A percentile compares a stretch with the other conserved stretches of the same genome.
Evolutionary conservation across 2,797 vertebrate species (phyloP).

Genomic region (Phoeniculus purpureus): DNA sequence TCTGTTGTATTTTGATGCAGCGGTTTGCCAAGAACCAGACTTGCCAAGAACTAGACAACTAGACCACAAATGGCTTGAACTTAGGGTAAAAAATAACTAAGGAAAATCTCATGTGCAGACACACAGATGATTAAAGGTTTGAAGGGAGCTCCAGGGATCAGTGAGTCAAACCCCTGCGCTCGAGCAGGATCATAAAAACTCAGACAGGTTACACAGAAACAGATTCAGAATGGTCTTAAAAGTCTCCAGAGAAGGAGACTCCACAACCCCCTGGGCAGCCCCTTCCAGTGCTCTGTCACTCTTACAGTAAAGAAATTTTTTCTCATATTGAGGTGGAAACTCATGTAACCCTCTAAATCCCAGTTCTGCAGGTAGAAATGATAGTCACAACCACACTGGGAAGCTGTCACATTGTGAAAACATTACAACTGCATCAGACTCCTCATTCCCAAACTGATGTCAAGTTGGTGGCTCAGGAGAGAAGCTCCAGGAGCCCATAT

Average conservation of each 20-base stretch:
- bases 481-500: neutral
- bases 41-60: neutral
- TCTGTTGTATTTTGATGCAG: neutral
- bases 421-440: too few relatives aligned
- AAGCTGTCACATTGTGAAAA: rapidly evolving
- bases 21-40: rapidly evolving
- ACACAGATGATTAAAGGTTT: too few relatives aligned
- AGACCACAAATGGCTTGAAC: neutral
- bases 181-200: too few relatives aligned
- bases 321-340: too few relatives aligned
- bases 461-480: neutral
- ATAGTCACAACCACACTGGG: rapidly evolving
- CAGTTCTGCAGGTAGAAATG: neutral
- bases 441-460: rapidly evolving
- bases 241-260: too few relatives aligned
- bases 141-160: too few relatives aligned
- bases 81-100: neutral
- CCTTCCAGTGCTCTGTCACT: too few relatives aligned
- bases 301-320: too few relatives aligned
- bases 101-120: neutral
- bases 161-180: too few relatives aligned
- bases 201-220: too few relatives aligned
- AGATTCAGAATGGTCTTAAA: too few relatives aligned
- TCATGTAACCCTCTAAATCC: neutral
- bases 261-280: too few relatives aligned